Evolutionary conservation across 2,113 vertebrate species (phyloP).

Genomic region (Symphodus melops): DNA sequence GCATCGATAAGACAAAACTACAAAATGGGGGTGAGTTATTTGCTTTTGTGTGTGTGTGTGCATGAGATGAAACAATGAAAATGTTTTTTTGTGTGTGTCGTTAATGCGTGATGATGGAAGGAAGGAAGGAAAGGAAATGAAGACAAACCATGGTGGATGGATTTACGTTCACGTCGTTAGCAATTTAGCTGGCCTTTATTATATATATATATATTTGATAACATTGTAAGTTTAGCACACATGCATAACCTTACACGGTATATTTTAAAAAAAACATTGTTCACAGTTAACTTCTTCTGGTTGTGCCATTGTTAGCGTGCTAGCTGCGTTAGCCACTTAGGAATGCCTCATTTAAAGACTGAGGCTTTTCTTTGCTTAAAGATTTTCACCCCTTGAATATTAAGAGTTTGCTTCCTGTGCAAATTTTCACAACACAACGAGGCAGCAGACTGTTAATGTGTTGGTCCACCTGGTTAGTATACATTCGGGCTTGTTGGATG

Average conservation of each 20-base stretch:
- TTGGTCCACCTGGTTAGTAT: not conserved
- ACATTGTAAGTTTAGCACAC: not conserved
- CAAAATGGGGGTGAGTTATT: slow-evolving; percentile 77
- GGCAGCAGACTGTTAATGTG: not conserved
- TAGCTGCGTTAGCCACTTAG: slow-evolving; percentile 57
- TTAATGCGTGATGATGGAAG: slow-evolving; percentile 27
- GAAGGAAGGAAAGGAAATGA: slow-evolving; percentile 1
- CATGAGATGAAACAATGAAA: slow-evolving; percentile 2
- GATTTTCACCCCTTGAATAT: slow-evolving; percentile 13
- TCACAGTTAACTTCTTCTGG: slow-evolving; percentile 8
- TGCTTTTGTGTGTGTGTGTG: slow-evolving; percentile 6
- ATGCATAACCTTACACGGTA: not conserved
- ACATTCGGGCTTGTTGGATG: not conserved
- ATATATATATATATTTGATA: not conserved
- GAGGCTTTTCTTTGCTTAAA: slow-evolving; percentile 31
- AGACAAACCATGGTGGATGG: slow-evolving; percentile 57
- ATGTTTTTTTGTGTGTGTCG: slow-evolving; percentile 23
- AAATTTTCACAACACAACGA: slow-evolving; percentile 1
- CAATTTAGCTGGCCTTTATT: slow-evolving; percentile 29
- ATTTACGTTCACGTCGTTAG: slow-evolving; percentile 52
- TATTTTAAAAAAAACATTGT: too few relatives aligned
- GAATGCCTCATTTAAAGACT: slow-evolving; percentile 44
- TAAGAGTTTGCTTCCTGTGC: not conserved
- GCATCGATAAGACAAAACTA: slow-evolving; percentile 42
- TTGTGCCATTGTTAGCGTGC: slow-evolving; percentile 65